A percentile compares a stretch with the other conserved stretches of the same genome.
These are phyloP conservation scores for Spermophilus dauricus DNA, from an alignment of 2,113 vertebrate species.

Conservation along the genomic window DNA sequence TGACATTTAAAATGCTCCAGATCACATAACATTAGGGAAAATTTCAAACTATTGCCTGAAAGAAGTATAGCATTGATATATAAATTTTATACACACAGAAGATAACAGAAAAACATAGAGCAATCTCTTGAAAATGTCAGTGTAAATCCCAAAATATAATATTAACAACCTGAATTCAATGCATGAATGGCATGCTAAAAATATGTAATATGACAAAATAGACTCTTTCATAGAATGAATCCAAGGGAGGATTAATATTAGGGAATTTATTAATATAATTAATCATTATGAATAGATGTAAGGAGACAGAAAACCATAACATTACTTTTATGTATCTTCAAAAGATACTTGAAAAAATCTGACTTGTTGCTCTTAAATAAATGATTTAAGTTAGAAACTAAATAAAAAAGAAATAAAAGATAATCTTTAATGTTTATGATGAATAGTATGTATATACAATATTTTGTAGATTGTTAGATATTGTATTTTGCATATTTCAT, in stretches of 20 bases:
- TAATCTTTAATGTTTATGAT: background rate
- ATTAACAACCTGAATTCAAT: background rate
- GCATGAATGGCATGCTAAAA: background rate
- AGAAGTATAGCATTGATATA: background rate
- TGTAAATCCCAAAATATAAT: background rate
- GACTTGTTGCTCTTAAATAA: background rate
- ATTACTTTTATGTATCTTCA: background rate
- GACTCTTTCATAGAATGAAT: background rate
- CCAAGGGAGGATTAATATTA: background rate
- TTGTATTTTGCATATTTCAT: background rate
- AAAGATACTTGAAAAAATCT: background rate
- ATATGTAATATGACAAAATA: background rate
- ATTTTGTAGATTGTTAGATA: background rate
- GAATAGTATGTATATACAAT: background rate
- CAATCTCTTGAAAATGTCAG: background rate
- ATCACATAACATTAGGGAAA: background rate
- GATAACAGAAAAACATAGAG: background rate
- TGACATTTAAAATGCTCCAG: background rate
- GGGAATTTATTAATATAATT: background rate
- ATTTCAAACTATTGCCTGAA: background rate
- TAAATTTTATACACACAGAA: background rate
- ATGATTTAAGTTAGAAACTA: background rate
- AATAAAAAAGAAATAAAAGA: background rate
- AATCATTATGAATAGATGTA: background rate
- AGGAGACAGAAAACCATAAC: background rate